Conservation (phyloP, 2,888 invertebrate species). For the Nysson spinosus region DNA sequence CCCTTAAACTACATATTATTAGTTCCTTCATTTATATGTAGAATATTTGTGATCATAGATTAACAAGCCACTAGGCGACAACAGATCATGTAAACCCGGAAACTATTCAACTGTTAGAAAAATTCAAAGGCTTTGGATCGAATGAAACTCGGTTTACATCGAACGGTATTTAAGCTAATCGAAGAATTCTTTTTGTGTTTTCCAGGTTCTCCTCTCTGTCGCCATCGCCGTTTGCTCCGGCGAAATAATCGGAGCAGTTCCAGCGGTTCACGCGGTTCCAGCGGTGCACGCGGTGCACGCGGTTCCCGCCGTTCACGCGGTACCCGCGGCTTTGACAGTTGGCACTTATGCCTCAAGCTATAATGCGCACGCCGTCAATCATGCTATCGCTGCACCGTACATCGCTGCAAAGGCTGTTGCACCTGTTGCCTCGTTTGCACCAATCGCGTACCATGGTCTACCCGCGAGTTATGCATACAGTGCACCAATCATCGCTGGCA, state of each 20-base stretch:
- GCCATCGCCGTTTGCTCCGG: conserved; percentile 74
- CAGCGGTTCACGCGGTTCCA: conserved; percentile 33
- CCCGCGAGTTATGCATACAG: no score
- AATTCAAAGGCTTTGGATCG: no score
- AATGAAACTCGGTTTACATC: no score
- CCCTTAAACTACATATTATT: no score
- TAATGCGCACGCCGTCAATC: conserved; percentile 86
- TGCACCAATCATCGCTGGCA: conserved; percentile 61
- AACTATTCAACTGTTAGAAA: no score
- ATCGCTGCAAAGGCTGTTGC: conserved; percentile 73
- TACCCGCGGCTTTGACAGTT: conserved; percentile 80
- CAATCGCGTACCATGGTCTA: conserved; percentile 56
- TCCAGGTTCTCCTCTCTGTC: conserved; percentile 74
- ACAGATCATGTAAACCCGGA: no score
- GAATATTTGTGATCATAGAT: no score
- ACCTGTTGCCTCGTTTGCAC: conserved; percentile 60
- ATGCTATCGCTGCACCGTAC: conserved; percentile 85
- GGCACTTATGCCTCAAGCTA: conserved; percentile 88
- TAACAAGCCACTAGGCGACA: no score
- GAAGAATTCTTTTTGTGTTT: conserved; percentile 38
- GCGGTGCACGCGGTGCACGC: conserved; percentile 68
- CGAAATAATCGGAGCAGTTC: conserved; percentile 57
- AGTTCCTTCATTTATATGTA: no score
- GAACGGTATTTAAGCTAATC: no score
- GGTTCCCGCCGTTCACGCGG: conserved; percentile 64